phyloP scores from a whole-genome alignment of 2,797 vertebrate species.

The Hypotaenidia okinawae region DNA sequence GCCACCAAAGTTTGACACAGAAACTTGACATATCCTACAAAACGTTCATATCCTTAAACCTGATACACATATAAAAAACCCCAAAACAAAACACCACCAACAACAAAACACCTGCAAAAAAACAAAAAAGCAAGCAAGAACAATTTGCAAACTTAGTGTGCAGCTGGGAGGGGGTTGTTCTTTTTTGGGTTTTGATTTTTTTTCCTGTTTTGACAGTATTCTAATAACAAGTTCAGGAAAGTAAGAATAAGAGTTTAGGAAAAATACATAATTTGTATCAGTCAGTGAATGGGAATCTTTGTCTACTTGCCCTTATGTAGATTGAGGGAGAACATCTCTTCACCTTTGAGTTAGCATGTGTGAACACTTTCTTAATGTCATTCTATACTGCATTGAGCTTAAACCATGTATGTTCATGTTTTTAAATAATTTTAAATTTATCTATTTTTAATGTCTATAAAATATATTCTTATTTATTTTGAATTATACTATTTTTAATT shows the following conservation, averaged over 20 bases:
- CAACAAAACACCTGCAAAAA: no score
- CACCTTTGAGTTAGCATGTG: neutral
- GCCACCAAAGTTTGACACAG: neutral
- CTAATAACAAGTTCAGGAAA: neutral
- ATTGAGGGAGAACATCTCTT: neutral
- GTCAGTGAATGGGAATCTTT: neutral
- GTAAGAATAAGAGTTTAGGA: neutral
- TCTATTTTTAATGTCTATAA: neutral
- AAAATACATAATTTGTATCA: neutral
- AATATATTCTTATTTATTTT: neutral
- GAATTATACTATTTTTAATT: neutral
- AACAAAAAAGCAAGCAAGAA: neutral
- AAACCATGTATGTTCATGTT: neutral
- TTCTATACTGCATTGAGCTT: neutral
- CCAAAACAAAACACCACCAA: no score
- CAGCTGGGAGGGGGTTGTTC: no score
- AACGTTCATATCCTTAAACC: neutral
- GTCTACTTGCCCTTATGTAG: neutral
- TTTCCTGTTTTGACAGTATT: neutral
- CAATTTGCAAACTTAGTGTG: neutral
- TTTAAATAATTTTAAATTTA: neutral
- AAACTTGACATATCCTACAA: neutral
- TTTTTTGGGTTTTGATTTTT: no score
- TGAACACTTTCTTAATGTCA: neutral
- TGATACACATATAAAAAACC: neutral